These are phyloP conservation scores for Aythya baeri DNA, from an alignment of 2,113 vertebrate genomes.

Conservation along the genomic window DNA sequence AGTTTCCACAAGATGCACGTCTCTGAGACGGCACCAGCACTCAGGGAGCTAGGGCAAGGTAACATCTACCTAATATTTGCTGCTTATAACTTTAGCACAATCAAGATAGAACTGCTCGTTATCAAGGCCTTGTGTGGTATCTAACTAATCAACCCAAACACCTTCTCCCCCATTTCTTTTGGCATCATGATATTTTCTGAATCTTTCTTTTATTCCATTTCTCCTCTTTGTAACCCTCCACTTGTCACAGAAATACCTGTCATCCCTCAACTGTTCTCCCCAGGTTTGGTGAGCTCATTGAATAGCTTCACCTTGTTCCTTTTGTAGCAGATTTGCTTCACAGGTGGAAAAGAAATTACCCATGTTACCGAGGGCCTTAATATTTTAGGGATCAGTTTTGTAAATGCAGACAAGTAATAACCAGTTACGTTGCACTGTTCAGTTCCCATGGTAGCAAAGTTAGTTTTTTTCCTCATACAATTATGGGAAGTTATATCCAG, in stretches of 20 bases:
- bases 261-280: neutral
- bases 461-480: neutral
- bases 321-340: neutral
- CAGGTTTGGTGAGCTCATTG: neutral
- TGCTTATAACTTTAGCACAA: rapidly evolving
- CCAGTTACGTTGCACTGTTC: neutral
- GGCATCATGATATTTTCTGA: neutral
- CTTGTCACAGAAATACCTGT: neutral
- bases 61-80: neutral
- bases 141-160: neutral
- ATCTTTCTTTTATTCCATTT: neutral
- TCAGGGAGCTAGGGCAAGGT: neutral
- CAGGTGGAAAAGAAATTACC: neutral
- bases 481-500: slow-evolving; percentile 44
- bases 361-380: neutral
- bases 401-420: neutral
- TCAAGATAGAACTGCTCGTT: neutral
- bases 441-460: slow-evolving; percentile 56
- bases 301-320: neutral
- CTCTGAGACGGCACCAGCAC: rapidly evolving
- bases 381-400: neutral
- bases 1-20: neutral
- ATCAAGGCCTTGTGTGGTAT: neutral
- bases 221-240: neutral
- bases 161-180: neutral